These are phyloP conservation scores for Hofmannophila pseudospretella DNA, from an alignment of 2,888 invertebrate genomes.

Conservation along the genomic window DNA sequence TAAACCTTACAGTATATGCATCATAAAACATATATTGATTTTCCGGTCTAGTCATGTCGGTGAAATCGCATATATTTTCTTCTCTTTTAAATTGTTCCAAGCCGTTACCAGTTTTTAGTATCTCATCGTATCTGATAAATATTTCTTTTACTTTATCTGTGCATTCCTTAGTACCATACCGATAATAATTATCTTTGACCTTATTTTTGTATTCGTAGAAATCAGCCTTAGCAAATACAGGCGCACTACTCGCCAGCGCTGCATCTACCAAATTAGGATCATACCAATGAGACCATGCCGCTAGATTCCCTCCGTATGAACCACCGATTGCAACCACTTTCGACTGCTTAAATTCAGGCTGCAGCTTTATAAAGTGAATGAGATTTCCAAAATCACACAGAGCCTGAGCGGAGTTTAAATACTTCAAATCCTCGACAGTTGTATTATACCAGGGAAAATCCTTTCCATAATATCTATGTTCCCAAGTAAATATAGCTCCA, in stretches of 20 bases:
- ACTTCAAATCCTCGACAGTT: constrained; percentile 1
- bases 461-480: constrained; percentile 12
- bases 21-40: background rate
- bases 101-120: background rate
- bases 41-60: background rate
- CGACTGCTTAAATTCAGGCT: constrained; percentile 6
- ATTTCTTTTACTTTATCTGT: background rate
- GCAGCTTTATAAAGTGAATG: constrained; percentile 9
- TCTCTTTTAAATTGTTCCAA: constrained; percentile 7
- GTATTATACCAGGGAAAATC: background rate
- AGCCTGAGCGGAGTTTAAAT: constrained; percentile 5
- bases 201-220: constrained; percentile 9
- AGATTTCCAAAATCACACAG: constrained; percentile 8
- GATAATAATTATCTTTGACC: background rate
- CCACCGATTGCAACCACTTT: constrained; percentile 28
- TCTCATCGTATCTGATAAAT: background rate
- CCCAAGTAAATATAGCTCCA: constrained; percentile 8
- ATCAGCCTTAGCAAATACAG: constrained; percentile 21
- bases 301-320: constrained; percentile 64
- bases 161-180: background rate
- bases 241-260: constrained; percentile 65
- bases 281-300: constrained; percentile 59
- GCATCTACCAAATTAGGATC: constrained; percentile 61
- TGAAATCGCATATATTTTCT: constrained; percentile 4
- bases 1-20: background rate